A percentile compares a stretch with the other conserved stretches of the same genome.
These are phyloP conservation scores for Carpatolechia fugitivella DNA, from an alignment of 2,888 invertebrate species.

Conservation along the genomic window DNA sequence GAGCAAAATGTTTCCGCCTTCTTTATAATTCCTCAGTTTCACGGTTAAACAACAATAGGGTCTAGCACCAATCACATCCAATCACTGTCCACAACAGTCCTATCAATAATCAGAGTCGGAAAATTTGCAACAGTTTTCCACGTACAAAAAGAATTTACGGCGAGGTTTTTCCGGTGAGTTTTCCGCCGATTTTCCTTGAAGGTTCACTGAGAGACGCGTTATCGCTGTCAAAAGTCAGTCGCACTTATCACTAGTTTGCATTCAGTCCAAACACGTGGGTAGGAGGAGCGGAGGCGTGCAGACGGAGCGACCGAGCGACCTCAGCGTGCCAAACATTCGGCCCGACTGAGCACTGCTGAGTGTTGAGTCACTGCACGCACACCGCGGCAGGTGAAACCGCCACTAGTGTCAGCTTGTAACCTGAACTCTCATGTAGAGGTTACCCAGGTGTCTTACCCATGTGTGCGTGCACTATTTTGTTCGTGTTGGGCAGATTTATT, in stretches of 20 bases:
- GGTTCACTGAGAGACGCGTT: slow-evolving; percentile 19
- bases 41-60: slow-evolving; percentile 43
- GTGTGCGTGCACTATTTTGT: slow-evolving; percentile 70
- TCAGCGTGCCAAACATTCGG: slow-evolving; percentile 68
- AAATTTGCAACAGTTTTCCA: slow-evolving; percentile 23
- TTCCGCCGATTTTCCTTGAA: background rate
- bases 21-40: slow-evolving; percentile 72
- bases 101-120: slow-evolving; percentile 31
- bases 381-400: slow-evolving; percentile 71
- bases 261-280: slow-evolving; percentile 61
- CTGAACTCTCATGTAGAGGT: slow-evolving; percentile 60
- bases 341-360: slow-evolving; percentile 67
- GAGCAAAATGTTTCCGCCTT: slow-evolving; percentile 66
- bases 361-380: slow-evolving; percentile 60
- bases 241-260: slow-evolving; percentile 64
- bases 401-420: slow-evolving; percentile 62
- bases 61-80: slow-evolving; percentile 54
- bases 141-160: background rate
- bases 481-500: slow-evolving; percentile 70
- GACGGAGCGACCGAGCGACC: slow-evolving; percentile 46
- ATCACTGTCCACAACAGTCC: slow-evolving; percentile 56
- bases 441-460: slow-evolving; percentile 55
- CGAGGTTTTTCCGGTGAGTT: background rate
- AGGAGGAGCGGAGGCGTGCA: slow-evolving; percentile 31
- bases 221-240: slow-evolving; percentile 60